Evolutionary conservation across 2,797 vertebrate species (phyloP).

Genomic region (Platyrinchus mystaceus): DNA sequence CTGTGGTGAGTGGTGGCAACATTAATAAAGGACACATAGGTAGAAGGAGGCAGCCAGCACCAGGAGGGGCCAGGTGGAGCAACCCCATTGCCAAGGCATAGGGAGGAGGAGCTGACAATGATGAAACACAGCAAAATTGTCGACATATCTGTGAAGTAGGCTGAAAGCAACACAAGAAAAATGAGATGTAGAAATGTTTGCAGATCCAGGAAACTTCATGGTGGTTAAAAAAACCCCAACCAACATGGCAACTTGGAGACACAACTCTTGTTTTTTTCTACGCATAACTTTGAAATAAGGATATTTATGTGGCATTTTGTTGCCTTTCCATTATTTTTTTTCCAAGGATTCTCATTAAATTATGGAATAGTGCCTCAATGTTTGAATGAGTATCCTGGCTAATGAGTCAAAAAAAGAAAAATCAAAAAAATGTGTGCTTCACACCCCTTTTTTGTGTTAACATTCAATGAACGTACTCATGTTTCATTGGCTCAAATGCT

Average conservation of each 20-base stretch:
- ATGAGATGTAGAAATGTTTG: background rate
- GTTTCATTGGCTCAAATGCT: conserved; percentile 25
- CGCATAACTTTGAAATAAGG: background rate
- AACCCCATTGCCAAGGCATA: background rate
- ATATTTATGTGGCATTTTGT: background rate
- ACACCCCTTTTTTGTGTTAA: background rate
- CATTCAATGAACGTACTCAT: background rate
- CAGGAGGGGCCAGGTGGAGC: background rate
- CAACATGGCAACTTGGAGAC: background rate
- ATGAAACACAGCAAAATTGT: background rate
- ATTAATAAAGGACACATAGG: background rate
- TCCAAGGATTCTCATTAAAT: background rate
- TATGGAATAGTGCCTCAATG: background rate
- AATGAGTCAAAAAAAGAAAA: background rate
- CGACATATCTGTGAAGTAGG: background rate
- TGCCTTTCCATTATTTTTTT: background rate
- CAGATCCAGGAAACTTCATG: background rate
- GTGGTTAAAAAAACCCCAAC: background rate
- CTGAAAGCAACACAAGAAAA: background rate
- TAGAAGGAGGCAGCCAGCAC: background rate
- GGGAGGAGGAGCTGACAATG: background rate
- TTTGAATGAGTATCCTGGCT: background rate
- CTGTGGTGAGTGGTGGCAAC: background rate
- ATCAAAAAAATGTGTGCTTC: background rate
- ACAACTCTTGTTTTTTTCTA: background rate